Evolutionary conservation across 2,888 invertebrate species (phyloP).

Genomic region (Agonopterix heracliana): DNA sequence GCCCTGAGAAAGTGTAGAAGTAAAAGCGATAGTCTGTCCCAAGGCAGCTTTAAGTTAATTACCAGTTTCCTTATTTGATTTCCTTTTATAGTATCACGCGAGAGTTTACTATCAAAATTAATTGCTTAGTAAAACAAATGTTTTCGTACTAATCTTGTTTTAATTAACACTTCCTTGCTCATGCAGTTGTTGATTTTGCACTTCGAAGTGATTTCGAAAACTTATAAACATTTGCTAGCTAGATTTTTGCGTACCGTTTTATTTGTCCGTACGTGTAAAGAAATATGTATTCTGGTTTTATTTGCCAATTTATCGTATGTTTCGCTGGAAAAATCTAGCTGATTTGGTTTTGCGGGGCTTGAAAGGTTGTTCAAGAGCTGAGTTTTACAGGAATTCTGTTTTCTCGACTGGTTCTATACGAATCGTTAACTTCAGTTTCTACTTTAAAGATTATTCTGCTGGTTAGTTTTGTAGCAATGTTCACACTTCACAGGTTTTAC

Average conservation of each 20-base stretch:
- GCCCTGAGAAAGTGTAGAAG: slow-evolving; percentile 31
- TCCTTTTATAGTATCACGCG: background rate
- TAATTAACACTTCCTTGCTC: slow-evolving; percentile 1
- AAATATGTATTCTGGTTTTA: slow-evolving; percentile 24
- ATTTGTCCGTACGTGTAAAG: background rate
- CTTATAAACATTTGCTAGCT: background rate
- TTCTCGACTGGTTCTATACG: slow-evolving; percentile 24
- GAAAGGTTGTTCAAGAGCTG: slow-evolving; percentile 24
- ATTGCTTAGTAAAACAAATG: no score
- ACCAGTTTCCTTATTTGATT: slow-evolving; percentile 17
- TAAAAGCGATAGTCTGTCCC: slow-evolving; percentile 17
- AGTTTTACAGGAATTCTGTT: slow-evolving; percentile 34
- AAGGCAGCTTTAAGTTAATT: slow-evolving; percentile 18
- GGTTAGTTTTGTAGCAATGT: background rate
- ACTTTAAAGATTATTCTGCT: slow-evolving; percentile 2
- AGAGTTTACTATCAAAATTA: background rate
- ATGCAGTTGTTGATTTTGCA: background rate
- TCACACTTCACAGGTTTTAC: background rate
- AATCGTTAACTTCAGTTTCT: slow-evolving; percentile 29
- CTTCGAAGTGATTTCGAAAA: background rate
- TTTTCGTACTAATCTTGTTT: no score
- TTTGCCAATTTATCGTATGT: slow-evolving; percentile 42
- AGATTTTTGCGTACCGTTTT: no score
- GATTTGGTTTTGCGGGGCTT: slow-evolving; percentile 34
- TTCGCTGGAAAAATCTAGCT: slow-evolving; percentile 37